Percentiles rank a stretch among this genome's conserved stretches.
Evolutionary conservation across 2,888 invertebrate genomes (phyloP).

Genomic region (Dryadula phaetusa): DNA sequence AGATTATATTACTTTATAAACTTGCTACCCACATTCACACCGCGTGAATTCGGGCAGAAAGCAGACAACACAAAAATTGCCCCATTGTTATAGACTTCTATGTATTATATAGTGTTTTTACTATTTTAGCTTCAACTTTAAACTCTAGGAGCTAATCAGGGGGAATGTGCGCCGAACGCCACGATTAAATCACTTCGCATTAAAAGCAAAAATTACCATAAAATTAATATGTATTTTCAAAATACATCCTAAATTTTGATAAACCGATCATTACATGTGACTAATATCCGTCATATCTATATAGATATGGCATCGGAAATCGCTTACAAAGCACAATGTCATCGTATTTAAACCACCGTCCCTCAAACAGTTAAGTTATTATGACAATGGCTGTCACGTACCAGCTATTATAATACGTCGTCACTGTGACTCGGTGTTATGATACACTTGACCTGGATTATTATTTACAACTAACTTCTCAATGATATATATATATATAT

Average conservation of each 20-base stretch:
- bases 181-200: no score
- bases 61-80: no score
- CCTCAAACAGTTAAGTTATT: constrained; percentile 9
- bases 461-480: constrained; percentile 13
- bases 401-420: constrained; percentile 24
- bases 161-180: no score
- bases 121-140: no score
- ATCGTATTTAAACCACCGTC: constrained; percentile 7
- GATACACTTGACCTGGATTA: constrained; percentile 32
- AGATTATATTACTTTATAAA: no score
- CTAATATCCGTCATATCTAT: not conserved
- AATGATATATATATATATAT: no score
- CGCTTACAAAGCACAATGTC: not conserved
- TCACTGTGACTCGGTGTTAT: constrained; percentile 17
- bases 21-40: no score
- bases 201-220: not conserved
- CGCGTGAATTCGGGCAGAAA: no score
- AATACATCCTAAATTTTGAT: not conserved
- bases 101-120: no score
- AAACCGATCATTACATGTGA: not conserved
- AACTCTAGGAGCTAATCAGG: no score
- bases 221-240: not conserved
- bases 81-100: no score
- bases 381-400: constrained; percentile 23
- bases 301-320: not conserved